These are phyloP conservation scores for Meiosimyza decipiens DNA, from an alignment of 2,888 invertebrate genomes.

Conservation along the genomic window DNA sequence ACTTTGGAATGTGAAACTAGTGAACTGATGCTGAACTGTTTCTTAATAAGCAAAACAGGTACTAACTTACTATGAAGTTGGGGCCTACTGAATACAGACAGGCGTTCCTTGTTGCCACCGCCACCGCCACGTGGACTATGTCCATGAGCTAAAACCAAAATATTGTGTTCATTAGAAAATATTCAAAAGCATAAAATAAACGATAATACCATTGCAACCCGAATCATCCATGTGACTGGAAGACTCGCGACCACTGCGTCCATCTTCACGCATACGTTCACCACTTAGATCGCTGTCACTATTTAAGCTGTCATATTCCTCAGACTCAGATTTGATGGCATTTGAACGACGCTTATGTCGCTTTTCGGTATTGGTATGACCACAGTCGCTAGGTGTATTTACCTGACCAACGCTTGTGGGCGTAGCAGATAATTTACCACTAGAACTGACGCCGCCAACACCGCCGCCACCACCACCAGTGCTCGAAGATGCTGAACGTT, in stretches of 20 bases:
- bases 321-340: constrained; percentile 70
- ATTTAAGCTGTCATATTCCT: constrained; percentile 71
- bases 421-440: constrained; percentile 43
- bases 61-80: constrained; percentile 73
- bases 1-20: constrained; percentile 3
- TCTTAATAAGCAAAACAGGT: constrained; percentile 61
- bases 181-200: background rate
- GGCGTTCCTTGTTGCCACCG: constrained; percentile 67
- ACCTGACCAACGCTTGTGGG: constrained; percentile 35
- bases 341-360: constrained; percentile 68
- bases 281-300: constrained; percentile 70
- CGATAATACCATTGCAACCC: constrained; percentile 55
- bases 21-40: constrained; percentile 9
- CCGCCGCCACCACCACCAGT: constrained; percentile 41
- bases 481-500: constrained; percentile 51
- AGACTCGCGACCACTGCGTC: constrained; percentile 67
- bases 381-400: constrained; percentile 48
- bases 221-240: constrained; percentile 69
- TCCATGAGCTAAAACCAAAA: constrained; percentile 52
- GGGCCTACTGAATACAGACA: constrained; percentile 69
- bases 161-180: background rate
- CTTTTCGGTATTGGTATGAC: constrained; percentile 58
- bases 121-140: constrained; percentile 63
- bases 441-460: constrained; percentile 46
- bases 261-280: constrained; percentile 66